These are phyloP conservation scores for Daktulosphaira vitifoliae DNA, from an alignment of 1,140 invertebrate genomes.

Conservation along the genomic window DNA sequence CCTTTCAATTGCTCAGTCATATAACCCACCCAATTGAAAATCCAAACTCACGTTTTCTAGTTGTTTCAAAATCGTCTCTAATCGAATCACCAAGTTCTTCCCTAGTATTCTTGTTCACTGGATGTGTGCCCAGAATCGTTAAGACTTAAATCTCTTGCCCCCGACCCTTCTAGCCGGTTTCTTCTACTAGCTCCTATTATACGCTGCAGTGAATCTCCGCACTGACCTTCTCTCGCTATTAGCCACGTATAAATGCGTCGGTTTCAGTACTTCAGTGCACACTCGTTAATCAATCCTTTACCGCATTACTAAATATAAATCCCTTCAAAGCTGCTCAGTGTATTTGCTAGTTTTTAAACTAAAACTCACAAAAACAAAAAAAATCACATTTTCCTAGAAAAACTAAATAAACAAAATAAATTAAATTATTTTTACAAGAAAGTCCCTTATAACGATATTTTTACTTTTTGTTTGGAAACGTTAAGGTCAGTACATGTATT, in stretches of 20 bases:
- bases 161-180: not conserved
- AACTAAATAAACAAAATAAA: too few species aligned
- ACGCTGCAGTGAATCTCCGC: conserved; percentile 8
- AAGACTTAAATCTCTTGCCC: conserved; percentile 2
- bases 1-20: too few species aligned
- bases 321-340: not conserved
- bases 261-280: too few species aligned
- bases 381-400: too few species aligned
- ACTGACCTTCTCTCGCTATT: not conserved
- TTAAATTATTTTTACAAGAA: too few species aligned
- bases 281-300: conserved; percentile 5
- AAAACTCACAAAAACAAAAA: too few species aligned
- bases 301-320: not conserved
- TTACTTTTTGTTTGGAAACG: too few species aligned
- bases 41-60: not conserved
- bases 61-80: not conserved
- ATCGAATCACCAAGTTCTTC: conserved; percentile 14
- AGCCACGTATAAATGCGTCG: not conserved
- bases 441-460: too few species aligned
- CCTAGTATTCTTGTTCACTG: not conserved
- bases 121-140: conserved; percentile 29
- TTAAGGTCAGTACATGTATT: too few species aligned
- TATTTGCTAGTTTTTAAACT: not conserved
- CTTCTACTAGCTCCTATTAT: not conserved
- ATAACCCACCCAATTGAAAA: too few species aligned